Conservation (phyloP, 2,888 invertebrate species). For the Eledona agricola region DNA sequence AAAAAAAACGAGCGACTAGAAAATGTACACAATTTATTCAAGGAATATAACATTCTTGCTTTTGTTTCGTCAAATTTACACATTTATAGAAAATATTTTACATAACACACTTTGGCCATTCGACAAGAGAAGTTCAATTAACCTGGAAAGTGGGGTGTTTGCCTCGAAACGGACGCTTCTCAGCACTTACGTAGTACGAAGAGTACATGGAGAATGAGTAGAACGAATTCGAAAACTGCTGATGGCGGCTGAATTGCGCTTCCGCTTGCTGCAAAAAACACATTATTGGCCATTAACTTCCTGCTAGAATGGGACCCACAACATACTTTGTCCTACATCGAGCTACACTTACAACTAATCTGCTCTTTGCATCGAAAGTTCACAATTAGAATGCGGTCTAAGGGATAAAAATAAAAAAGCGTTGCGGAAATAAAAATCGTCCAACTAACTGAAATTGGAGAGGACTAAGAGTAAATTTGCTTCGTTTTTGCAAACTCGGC, state of each 20-base stretch:
- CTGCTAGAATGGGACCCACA: slow-evolving; percentile 9
- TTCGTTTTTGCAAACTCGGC: too few relatives aligned
- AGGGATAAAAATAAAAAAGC: too few relatives aligned
- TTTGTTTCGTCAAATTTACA: slow-evolving; percentile 45
- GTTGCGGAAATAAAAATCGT: too few relatives aligned
- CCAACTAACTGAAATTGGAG: too few relatives aligned
- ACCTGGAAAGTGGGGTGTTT: slow-evolving; percentile 22
- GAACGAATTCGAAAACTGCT: slow-evolving; percentile 26
- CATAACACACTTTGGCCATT: slow-evolving; percentile 38
- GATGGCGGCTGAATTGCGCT: slow-evolving; percentile 23
- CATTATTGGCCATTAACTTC: neutral
- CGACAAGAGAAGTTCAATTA: slow-evolving; percentile 28
- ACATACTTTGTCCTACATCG: too few relatives aligned
- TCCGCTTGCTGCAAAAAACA: slow-evolving; percentile 31
- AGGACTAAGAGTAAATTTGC: too few relatives aligned
- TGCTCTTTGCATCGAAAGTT: too few relatives aligned
- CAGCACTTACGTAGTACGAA: slow-evolving; percentile 31
- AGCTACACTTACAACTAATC: too few relatives aligned
- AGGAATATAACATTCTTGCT: slow-evolving; percentile 40
- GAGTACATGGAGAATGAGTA: slow-evolving; percentile 25
- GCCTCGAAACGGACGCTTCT: slow-evolving; percentile 3
- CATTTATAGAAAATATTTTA: slow-evolving; percentile 49
- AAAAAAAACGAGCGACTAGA: slow-evolving; percentile 23
- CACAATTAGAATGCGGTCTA: too few relatives aligned
- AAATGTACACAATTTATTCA: slow-evolving; percentile 49